Evolutionary conservation across 2,888 invertebrate species (phyloP).

Genomic region (Leptopilina drosophilae): DNA sequence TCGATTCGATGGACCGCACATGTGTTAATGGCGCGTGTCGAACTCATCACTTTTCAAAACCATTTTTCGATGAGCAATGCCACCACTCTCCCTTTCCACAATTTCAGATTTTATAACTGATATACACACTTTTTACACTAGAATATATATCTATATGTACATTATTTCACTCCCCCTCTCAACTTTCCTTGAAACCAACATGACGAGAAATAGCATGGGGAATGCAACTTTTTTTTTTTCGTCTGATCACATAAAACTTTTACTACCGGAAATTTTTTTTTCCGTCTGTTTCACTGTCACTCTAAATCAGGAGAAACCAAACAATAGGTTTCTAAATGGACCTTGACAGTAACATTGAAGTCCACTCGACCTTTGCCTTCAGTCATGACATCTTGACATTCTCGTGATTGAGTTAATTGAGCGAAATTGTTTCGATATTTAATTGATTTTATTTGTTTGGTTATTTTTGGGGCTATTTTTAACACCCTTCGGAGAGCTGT

Average conservation of each 20-base stretch:
- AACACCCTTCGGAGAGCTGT: too few species aligned
- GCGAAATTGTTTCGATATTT: not conserved
- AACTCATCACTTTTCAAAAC: slow-evolving; percentile 31
- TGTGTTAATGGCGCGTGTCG: slow-evolving; percentile 18
- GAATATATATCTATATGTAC: not conserved
- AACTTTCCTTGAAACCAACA: not conserved
- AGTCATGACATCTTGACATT: not conserved
- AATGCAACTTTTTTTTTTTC: slow-evolving; percentile 23
- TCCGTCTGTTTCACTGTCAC: slow-evolving; percentile 28
- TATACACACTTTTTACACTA: not conserved
- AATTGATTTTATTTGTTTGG: too few species aligned
- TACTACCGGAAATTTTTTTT: slow-evolving; percentile 21
- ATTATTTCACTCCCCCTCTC: too few species aligned
- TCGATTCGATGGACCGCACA: slow-evolving; percentile 26
- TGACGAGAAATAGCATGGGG: not conserved
- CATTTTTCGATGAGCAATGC: slow-evolving; percentile 9
- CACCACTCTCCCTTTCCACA: not conserved
- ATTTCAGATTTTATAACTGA: slow-evolving; percentile 14
- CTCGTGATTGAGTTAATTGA: not conserved
- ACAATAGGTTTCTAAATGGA: slow-evolving; percentile 23
- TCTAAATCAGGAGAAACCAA: slow-evolving; percentile 11
- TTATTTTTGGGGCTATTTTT: slow-evolving; percentile 42
- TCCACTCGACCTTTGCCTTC: slow-evolving; percentile 16
- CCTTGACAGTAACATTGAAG: slow-evolving; percentile 27
- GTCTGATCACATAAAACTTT: slow-evolving; percentile 30